Base-by-base conservation (phyloP, 2,113 vertebrate genomes). In the Rhinolophus sinicus region DNA sequence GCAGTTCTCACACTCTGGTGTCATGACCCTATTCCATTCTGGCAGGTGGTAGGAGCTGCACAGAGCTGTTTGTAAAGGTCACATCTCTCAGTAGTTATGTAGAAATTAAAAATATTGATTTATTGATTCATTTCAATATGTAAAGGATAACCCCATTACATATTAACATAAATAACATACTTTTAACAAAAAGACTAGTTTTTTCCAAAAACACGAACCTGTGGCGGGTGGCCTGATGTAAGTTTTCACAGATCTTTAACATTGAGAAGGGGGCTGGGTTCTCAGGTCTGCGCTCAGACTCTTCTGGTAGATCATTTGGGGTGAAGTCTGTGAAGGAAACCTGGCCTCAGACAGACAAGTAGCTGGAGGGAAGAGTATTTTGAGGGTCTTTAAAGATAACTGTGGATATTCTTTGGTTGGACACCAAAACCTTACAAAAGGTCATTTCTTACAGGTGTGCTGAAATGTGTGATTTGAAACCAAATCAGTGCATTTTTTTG, bases 1-100 rank as follows among this genome's bases (percentile, higher is more conserved):
- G 35, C 0, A 13, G 58, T 12, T 1, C n/a, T 58, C 38, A 1
- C 18, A 1, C 18, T 28, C 14, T 5, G 56, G 14, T 30, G 33
- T 62, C 40, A 5, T 0, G 8, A 22, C 8, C 33, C 65, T 24
- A 5, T 16, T 21, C 30, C 50, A 8, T 33, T 1, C n/a, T 33
- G 6, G 2, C 10, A 24, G 73, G 2, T 12, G 11, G 21, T 52
- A 30, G 40, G 47, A 26, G 62, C 4, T 8, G 4, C 3, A 21
- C 15, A 65, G 67, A 88, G 16, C 8, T 7, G 12, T 15, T 4
- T 26, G 26, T 8, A 1, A 7, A 60, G 22, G 26, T 40, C 44
- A 50, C 5, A 50, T 50, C 47, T 50, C 10, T 50, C 47, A 50
- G 47, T 50, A 50, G 47, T 50, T 50, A 13, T 3, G 7, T 44